Evolutionary conservation across 2,113 vertebrate species (phyloP).

Genomic region (Dendrocopos noguchii): DNA sequence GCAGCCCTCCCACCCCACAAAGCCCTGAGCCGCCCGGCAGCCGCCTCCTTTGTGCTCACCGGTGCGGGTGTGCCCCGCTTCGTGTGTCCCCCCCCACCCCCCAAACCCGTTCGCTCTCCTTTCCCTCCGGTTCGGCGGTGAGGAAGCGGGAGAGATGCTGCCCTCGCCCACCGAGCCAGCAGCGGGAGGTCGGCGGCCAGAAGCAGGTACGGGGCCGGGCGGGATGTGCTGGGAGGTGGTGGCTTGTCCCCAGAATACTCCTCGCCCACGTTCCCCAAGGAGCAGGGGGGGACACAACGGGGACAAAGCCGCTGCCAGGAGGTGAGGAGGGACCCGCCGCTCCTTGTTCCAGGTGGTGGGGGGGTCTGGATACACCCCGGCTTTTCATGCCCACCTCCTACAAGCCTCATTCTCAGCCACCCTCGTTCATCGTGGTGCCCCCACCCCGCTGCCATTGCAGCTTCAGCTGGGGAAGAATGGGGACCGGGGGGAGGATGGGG

Average conservation of each 20-base stretch:
- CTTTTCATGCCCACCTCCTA: not conserved
- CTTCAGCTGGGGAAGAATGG: not conserved
- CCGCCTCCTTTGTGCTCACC: not conserved
- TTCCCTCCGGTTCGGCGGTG: not conserved
- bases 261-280: not conserved
- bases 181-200: not conserved
- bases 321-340: not conserved
- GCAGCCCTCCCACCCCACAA: not conserved
- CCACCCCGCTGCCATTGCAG: not conserved
- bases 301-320: constrained; percentile 1
- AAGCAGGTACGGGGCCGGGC: not conserved
- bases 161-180: not conserved
- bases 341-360: not conserved
- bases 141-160: not conserved
- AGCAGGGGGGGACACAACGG: not conserved
- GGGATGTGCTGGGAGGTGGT: not conserved
- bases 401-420: not conserved
- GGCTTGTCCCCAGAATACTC: not conserved
- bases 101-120: too few species aligned
- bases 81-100: too few species aligned
- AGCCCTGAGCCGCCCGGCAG: not conserved
- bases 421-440: not conserved
- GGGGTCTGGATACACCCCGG: not conserved
- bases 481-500: not conserved
- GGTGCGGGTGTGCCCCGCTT: not conserved